These are phyloP conservation scores for Gambusia affinis DNA, from an alignment of 2,113 vertebrate genomes.

Conservation along the genomic window DNA sequence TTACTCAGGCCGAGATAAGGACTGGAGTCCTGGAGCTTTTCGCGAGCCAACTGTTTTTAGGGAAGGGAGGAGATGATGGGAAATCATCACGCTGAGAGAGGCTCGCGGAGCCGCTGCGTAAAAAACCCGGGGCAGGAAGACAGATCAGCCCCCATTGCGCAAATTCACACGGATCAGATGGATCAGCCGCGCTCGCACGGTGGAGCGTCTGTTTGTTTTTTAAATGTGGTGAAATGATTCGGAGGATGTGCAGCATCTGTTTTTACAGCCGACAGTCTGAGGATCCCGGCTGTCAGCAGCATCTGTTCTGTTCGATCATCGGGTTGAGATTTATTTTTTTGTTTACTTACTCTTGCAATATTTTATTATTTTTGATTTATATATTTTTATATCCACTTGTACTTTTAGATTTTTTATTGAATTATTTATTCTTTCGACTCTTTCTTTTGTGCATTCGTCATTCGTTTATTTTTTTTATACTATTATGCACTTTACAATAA, in stretches of 20 bases:
- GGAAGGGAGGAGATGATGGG: neutral
- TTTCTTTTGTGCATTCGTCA: too few species aligned
- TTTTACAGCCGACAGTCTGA: neutral
- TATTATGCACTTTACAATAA: too few species aligned
- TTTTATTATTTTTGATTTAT: neutral
- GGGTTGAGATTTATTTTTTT: neutral
- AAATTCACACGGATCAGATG: neutral
- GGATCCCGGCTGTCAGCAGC: neutral
- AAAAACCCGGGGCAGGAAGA: slow-evolving; percentile 13
- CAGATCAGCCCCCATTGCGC: neutral
- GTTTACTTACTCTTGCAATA: neutral
- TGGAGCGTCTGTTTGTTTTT: neutral
- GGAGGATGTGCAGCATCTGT: slow-evolving; percentile 1
- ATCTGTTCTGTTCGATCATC: neutral
- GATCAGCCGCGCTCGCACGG: neutral
- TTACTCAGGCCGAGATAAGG: neutral
- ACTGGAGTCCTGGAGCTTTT: neutral
- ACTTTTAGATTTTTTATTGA: neutral
- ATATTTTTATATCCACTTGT: too few species aligned
- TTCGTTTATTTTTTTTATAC: too few species aligned
- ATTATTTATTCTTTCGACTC: too few species aligned
- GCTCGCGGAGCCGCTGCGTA: slow-evolving; percentile 1
- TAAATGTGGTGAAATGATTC: slow-evolving; percentile 3
- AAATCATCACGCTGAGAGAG: slow-evolving; percentile 15
- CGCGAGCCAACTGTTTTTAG: neutral